phyloP scores from a whole-genome alignment of 2,113 vertebrate genomes.

The Onychostoma macrolepis region DNA sequence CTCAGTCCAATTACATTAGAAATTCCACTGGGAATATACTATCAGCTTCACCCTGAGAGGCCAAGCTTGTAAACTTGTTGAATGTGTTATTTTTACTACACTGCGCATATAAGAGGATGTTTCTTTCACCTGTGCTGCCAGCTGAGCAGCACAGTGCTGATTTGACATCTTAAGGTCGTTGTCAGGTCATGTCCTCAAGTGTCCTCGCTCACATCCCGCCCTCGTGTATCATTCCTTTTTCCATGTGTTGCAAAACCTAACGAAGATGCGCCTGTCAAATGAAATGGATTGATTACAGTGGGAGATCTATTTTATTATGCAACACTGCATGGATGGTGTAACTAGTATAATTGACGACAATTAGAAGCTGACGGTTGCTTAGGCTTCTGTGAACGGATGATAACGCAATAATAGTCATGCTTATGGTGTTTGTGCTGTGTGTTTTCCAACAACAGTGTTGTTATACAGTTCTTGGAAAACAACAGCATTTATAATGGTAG shows the following conservation, averaged over 20 bases:
- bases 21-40: background rate
- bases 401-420: background rate
- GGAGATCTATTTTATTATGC: slow-evolving; percentile 6
- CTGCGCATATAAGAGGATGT: background rate
- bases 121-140: background rate
- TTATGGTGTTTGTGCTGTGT: background rate
- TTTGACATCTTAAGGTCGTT: slow-evolving; percentile 29
- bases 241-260: background rate
- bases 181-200: slow-evolving; percentile 44
- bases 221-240: background rate
- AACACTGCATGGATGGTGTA: background rate
- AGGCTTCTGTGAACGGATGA: background rate
- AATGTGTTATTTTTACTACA: background rate
- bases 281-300: background rate
- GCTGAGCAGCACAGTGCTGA: background rate
- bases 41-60: background rate
- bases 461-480: too few relatives aligned
- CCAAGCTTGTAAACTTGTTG: background rate
- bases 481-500: background rate
- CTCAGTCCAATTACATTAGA: background rate
- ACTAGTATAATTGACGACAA: slow-evolving; percentile 13
- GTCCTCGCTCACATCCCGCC: slow-evolving; percentile 27
- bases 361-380: slow-evolving; percentile 9
- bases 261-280: background rate
- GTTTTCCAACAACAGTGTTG: background rate